These are phyloP conservation scores for Microplitis mediator DNA, from an alignment of 1,140 invertebrate genomes.

Conservation along the genomic window DNA sequence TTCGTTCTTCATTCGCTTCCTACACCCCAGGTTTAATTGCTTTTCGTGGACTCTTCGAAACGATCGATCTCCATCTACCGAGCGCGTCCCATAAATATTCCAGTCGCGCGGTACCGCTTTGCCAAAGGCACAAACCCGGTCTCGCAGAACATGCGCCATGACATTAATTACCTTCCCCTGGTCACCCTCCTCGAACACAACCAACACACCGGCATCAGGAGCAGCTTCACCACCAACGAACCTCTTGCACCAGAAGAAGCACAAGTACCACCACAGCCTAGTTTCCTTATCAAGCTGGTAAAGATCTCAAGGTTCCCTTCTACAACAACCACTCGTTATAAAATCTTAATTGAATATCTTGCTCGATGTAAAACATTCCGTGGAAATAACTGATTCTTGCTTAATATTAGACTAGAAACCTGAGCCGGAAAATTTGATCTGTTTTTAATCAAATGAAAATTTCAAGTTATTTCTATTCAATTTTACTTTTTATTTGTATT, in stretches of 20 bases:
- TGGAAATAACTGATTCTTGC: neutral
- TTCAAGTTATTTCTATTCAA: too few relatives aligned
- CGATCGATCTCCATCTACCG: slow-evolving; percentile 8
- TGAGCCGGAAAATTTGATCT: too few relatives aligned
- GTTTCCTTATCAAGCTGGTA: neutral
- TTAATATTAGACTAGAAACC: too few relatives aligned
- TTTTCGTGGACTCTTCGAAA: slow-evolving; percentile 2
- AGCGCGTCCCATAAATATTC: slow-evolving; percentile 9
- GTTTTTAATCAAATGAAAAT: too few relatives aligned
- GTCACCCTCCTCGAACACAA: neutral
- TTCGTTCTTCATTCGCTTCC: neutral
- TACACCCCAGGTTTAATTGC: neutral
- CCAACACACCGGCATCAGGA: too few relatives aligned
- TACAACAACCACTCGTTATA: neutral
- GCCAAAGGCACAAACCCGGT: neutral
- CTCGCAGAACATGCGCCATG: neutral
- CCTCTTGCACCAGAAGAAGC: too few relatives aligned
- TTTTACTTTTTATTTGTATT: too few relatives aligned
- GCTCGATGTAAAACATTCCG: neutral
- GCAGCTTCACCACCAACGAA: too few relatives aligned
- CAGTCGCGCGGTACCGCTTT: neutral
- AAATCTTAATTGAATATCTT: slow-evolving; percentile 16
- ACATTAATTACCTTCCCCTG: slow-evolving; percentile 6
- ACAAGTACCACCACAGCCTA: neutral
- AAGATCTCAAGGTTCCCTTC: neutral